Evolutionary conservation across 2,797 vertebrate genomes (phyloP).

Genomic region (Coranthus polyacanthus): DNA sequence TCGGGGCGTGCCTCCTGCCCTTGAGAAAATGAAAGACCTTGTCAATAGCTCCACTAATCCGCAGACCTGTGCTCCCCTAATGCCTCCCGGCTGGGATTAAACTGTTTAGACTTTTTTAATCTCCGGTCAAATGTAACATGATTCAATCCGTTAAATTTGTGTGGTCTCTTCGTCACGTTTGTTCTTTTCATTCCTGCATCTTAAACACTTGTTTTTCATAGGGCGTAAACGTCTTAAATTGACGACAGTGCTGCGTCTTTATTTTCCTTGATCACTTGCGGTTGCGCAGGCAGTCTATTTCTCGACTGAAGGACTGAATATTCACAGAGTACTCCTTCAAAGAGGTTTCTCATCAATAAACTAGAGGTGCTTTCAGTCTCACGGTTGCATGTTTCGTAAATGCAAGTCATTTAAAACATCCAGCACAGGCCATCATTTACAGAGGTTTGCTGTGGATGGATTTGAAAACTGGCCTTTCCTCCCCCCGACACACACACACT

Average conservation of each 20-base stretch:
- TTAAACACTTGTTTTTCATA: not conserved
- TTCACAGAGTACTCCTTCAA: conserved; percentile 52
- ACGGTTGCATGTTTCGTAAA: conserved; percentile 48
- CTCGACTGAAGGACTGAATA: conserved; percentile 23
- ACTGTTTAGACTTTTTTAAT: conserved; percentile 4
- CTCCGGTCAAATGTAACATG: conserved; percentile 23
- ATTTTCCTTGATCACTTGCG: conserved; percentile 9
- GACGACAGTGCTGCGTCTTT: not conserved
- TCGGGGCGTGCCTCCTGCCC: conserved; percentile 47
- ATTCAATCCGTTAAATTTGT: conserved; percentile 1
- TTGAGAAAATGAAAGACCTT: conserved; percentile 47
- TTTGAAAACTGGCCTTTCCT: conserved; percentile 33
- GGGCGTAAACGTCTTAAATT: no score
- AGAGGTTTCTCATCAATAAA: conserved; percentile 69
- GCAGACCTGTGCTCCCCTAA: conserved; percentile 41
- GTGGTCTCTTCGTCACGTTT: conserved; percentile 12
- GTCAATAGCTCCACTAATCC: conserved; percentile 45
- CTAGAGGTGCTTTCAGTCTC: conserved; percentile 51
- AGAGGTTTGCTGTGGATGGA: conserved; percentile 50
- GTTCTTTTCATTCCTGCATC: conserved; percentile 1
- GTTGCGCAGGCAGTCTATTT: conserved; percentile 20
- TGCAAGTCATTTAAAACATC: conserved; percentile 56
- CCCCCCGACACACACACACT: conserved; percentile 45
- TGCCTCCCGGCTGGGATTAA: conserved; percentile 20
- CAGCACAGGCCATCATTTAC: conserved; percentile 64